Percentiles rank a stretch among this genome's conserved stretches.
These are phyloP conservation scores for Callinectes sapidus DNA, from an alignment of 2,888 invertebrate genomes.

Conservation along the genomic window DNA sequence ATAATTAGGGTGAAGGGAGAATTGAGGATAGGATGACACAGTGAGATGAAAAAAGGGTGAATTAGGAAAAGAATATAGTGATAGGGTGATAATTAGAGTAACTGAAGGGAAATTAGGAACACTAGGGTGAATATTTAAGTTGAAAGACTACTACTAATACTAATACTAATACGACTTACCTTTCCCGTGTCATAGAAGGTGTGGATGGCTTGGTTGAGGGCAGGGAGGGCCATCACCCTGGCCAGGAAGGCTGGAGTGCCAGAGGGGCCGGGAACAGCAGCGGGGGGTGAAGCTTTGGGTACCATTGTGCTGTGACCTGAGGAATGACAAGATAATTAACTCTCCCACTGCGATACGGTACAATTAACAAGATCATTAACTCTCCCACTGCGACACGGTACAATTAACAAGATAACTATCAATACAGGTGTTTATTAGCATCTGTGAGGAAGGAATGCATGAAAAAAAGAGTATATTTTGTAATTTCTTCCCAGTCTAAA, in stretches of 20 bases:
- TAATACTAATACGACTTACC: not conserved
- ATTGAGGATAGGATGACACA: not conserved
- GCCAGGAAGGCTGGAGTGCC: slow-evolving; percentile 58
- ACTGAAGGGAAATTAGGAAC: no score
- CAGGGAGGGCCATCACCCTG: slow-evolving; percentile 52
- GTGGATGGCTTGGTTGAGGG: slow-evolving; percentile 48
- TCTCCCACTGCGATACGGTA: no score
- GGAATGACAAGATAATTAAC: no score
- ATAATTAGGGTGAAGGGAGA: not conserved
- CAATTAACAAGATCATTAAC: no score
- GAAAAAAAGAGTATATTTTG: not conserved
- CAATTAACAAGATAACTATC: no score
- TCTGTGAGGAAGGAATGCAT: not conserved
- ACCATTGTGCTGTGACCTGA: slow-evolving; percentile 32
- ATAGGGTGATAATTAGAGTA: no score
- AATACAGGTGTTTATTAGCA: no score
- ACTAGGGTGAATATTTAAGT: not conserved
- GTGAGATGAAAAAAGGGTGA: no score
- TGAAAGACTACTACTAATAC: no score
- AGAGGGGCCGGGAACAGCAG: not conserved
- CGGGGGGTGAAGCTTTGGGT: slow-evolving; percentile 34
- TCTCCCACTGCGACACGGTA: no score
- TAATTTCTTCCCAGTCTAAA: no score
- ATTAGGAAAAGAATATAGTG: not conserved
- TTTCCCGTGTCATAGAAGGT: slow-evolving; percentile 50